Conservation (phyloP, 2,113 vertebrate genomes). For the Jaculus jaculus region DNA sequence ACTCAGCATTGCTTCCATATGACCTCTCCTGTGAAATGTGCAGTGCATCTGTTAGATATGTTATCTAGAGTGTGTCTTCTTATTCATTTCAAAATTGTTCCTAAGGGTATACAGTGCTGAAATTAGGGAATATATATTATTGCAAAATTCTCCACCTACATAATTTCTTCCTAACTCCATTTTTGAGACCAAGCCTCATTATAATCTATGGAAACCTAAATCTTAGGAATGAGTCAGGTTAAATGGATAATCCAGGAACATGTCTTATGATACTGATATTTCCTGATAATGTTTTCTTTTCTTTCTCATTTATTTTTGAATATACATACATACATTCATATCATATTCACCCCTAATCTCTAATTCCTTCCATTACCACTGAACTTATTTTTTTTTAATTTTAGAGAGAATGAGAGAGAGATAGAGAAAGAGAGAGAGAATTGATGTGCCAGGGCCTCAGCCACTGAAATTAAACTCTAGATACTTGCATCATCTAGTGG, state of each 20-base stretch:
- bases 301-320: no score
- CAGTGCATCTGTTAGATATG: background rate
- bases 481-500: no score
- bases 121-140: background rate
- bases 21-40: background rate
- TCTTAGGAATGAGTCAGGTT: background rate
- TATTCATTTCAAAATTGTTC: conserved; percentile 13
- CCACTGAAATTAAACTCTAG: no score
- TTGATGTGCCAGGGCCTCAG: no score
- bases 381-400: no score
- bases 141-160: background rate
- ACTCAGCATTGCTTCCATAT: background rate
- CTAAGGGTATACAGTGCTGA: background rate
- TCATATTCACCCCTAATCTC: no score
- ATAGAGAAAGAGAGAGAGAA: no score
- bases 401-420: no score
- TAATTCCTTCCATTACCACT: no score
- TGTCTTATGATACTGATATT: background rate
- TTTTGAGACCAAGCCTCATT: background rate
- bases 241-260: background rate
- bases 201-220: background rate
- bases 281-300: no score
- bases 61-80: background rate
- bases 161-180: background rate
- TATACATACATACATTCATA: no score